Conservation (phyloP, 2,113 vertebrate species). For the Nesogale talazaci region DNA sequence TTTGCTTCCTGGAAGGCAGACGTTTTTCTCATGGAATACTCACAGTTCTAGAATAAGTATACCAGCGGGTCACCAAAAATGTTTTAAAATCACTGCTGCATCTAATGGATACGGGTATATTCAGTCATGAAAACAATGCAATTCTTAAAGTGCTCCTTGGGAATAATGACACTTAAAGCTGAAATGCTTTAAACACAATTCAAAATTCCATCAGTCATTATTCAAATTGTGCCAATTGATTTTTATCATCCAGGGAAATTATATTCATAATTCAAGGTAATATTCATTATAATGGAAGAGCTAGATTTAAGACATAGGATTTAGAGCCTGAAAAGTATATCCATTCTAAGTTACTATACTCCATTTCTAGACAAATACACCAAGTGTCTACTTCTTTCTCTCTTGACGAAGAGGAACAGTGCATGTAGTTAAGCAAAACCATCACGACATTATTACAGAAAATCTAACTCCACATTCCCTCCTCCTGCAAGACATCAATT, state of each 20-base stretch:
- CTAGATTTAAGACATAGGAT: slow-evolving; percentile 73
- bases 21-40: background rate
- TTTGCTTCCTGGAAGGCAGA: slow-evolving; percentile 40
- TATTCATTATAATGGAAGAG: slow-evolving; percentile 66
- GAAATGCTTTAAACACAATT: slow-evolving; percentile 51
- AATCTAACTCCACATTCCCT: background rate
- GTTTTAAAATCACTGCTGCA: slow-evolving; percentile 46
- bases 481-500: slow-evolving; percentile 8
- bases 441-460: background rate
- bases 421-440: background rate
- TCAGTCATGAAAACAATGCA: background rate
- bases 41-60: slow-evolving; percentile 62
- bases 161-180: slow-evolving; percentile 46
- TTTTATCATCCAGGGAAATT: slow-evolving; percentile 69
- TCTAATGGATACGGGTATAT: background rate
- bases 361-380: slow-evolving; percentile 71
- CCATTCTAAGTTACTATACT: slow-evolving; percentile 67
- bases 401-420: background rate
- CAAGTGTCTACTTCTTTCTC: slow-evolving; percentile 35
- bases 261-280: slow-evolving; percentile 76
- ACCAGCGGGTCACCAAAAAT: slow-evolving; percentile 11
- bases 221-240: slow-evolving; percentile 73
- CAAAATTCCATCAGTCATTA: slow-evolving; percentile 72
- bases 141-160: slow-evolving; percentile 41
- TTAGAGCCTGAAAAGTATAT: slow-evolving; percentile 76